Conservation (phyloP, 2,888 invertebrate genomes). For the Seira ritae region DNA sequence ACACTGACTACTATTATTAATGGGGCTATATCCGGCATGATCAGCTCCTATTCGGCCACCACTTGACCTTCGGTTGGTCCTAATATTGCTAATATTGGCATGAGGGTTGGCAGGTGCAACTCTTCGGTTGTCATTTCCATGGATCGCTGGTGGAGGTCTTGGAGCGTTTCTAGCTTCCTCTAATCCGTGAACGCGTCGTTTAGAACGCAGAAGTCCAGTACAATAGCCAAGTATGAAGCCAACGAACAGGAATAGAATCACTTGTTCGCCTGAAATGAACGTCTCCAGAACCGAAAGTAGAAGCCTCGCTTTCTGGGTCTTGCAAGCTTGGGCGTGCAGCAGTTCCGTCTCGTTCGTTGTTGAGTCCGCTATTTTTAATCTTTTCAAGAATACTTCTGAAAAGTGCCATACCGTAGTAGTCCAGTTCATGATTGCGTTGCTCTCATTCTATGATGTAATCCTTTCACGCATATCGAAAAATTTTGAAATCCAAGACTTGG, state of each 20-base stretch:
- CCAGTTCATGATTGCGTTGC: not conserved
- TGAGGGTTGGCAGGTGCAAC: not conserved
- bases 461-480: too few species aligned
- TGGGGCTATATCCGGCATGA: too few species aligned
- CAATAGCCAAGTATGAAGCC: constrained; percentile 43
- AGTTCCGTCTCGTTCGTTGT: not conserved
- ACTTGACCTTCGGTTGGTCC: constrained; percentile 2
- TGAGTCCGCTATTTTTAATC: not conserved
- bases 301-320: constrained; percentile 22
- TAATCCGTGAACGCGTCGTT: constrained; percentile 6
- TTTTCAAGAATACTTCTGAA: not conserved
- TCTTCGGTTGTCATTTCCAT: not conserved
- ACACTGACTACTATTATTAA: too few species aligned
- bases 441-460: not conserved
- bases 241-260: constrained; percentile 31
- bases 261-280: constrained; percentile 39
- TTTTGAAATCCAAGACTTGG: not conserved
- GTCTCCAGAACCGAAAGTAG: constrained; percentile 21
- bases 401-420: not conserved
- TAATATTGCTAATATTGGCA: not conserved
- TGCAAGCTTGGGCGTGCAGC: constrained; percentile 7
- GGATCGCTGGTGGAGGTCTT: not conserved
- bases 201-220: constrained; percentile 2
- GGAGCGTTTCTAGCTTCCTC: not conserved
- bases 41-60: too few species aligned